Evolutionary conservation across 2,113 vertebrate species (phyloP).

Genomic region (Bubo scandiacus): DNA sequence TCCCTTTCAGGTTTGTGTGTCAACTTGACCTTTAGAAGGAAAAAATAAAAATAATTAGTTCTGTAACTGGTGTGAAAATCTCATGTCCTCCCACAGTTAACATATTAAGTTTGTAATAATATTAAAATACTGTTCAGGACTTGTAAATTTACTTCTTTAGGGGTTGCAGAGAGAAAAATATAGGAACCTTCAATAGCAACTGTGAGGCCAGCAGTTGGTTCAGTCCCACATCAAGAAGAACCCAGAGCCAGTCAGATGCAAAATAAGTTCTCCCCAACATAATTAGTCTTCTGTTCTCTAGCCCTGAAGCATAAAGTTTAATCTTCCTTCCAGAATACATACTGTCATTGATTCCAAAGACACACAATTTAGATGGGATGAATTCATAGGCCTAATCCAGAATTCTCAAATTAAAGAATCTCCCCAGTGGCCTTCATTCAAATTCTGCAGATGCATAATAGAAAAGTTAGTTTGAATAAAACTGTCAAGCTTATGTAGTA

Average conservation of each 20-base stretch:
- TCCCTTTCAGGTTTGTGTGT: neutral
- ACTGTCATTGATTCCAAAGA: neutral
- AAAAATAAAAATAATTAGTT: neutral
- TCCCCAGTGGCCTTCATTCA: neutral
- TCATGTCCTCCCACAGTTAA: neutral
- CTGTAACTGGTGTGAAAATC: neutral
- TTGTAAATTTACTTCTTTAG: neutral
- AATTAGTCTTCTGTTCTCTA: neutral
- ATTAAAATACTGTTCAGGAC: neutral
- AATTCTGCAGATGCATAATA: neutral
- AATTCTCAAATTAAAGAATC: neutral
- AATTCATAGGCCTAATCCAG: neutral
- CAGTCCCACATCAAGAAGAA: neutral
- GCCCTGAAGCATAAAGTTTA: neutral
- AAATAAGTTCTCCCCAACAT: neutral
- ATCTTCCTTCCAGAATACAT: neutral
- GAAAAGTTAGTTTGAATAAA: neutral
- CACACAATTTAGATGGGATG: neutral
- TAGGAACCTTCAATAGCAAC: accelerated
- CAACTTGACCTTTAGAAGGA: neutral
- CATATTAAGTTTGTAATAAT: neutral
- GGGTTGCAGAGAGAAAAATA: neutral
- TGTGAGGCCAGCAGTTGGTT: neutral
- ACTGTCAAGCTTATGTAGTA: accelerated
- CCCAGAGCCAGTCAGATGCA: neutral